Base-by-base conservation (phyloP, 2,113 vertebrate species). In the Theristicus caerulescens region DNA sequence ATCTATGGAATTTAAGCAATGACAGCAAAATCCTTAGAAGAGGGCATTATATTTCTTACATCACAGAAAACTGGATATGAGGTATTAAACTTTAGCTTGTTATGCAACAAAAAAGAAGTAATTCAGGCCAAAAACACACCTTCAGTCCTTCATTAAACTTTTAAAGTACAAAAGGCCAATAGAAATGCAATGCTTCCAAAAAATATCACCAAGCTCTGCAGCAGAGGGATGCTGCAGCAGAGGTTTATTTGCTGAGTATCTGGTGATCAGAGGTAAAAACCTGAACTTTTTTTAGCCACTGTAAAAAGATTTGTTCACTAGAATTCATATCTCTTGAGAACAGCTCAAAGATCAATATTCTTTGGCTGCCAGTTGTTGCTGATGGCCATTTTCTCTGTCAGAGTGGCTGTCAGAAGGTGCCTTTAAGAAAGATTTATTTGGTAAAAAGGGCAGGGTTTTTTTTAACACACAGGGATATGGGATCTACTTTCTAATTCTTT, bases 381-480 rank as follows among this genome's bases (percentile, higher is more conserved):
- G 61, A 91, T 94, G 93, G 88, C 55, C 81, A 85, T 97, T 97
- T 97, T 92, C 86, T 93, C 94, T 95, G 82, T 96, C 84, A 95
- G 61, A 44, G 24, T 44, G 92, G 44, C 93, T 97, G 94, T 94
- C 94, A 97, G 92, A 94, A 92, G 61, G 74, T 96, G 93, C 78
- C 96, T 96, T 97, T 96, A 97, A 96, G 93, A 94, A 90, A 97
- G 84, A 95, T 96, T 96, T 96, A 96, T 97, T 95, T 94, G n/a
- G 70, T 90, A 79, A 89, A 94, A 42, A 66, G 44, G 6, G 12
- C 18, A 69, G 11, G 11, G 0, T 16, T 15, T 85, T 67, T 64
- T 95, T 71, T 71, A 83, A 82, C 22, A 84, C 52, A 88, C 19
- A 92, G 34, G 29, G 57, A 95, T 90, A 65, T 73, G 52, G 27